Evolutionary conservation across 2,888 invertebrate genomes (phyloP).

Genomic region (Melikaiella ostensackeni): DNA sequence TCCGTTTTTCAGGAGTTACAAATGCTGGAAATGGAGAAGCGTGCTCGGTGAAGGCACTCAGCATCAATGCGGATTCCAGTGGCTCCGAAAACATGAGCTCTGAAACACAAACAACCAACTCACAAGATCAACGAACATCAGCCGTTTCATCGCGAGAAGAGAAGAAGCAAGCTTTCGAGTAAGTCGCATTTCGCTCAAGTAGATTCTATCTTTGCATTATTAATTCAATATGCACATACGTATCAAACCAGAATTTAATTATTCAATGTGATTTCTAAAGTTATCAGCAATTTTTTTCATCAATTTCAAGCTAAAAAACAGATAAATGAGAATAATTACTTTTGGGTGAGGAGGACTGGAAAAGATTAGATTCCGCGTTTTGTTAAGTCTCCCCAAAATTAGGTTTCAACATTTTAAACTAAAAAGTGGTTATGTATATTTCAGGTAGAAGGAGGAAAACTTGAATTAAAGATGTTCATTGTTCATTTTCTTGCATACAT

Average conservation of each 20-base stretch:
- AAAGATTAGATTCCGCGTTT: too few species aligned
- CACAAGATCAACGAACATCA: constrained; percentile 26
- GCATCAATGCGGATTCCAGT: constrained; percentile 22
- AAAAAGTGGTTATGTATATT: too few species aligned
- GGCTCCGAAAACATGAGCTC: constrained; percentile 25
- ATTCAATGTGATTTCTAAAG: too few species aligned
- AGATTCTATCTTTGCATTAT: constrained; percentile 3
- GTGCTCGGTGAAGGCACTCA: constrained; percentile 16
- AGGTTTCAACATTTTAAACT: too few species aligned
- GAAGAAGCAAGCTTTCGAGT: constrained; percentile 29
- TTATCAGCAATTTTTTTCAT: too few species aligned
- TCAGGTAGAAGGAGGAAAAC: too few species aligned
- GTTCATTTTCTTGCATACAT: too few species aligned
- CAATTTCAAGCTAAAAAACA: too few species aligned
- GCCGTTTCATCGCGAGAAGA: constrained; percentile 22
- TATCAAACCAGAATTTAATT: not conserved
- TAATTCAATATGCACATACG: not conserved
- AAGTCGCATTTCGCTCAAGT: not conserved
- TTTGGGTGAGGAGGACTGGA: too few species aligned
- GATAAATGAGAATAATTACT: too few species aligned
- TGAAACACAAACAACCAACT: constrained; percentile 30
- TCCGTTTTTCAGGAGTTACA: constrained; percentile 26
- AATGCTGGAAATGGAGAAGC: constrained; percentile 30
- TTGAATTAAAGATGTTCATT: too few species aligned
- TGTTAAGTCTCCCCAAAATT: too few species aligned